A percentile compares a stretch with the other conserved stretches of the same genome.
Conservation (phyloP, 2,888 invertebrate species). For the Phasia obesa region DNA sequence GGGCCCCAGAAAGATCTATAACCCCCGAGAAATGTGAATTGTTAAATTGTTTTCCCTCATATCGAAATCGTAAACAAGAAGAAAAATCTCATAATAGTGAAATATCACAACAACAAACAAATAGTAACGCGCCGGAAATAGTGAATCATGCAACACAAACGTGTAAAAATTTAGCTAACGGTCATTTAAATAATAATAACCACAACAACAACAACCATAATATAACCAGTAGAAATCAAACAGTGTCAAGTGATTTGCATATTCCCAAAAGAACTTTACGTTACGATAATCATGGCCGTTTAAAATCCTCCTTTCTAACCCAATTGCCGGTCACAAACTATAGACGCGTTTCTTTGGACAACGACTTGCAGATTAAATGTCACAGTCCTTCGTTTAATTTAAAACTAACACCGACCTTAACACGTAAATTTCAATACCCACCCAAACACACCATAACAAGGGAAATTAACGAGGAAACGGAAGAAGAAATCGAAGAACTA, state of each 20-base stretch:
- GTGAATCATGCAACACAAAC: neutral
- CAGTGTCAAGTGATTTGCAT: conserved; percentile 8
- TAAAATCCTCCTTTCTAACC: conserved; percentile 73
- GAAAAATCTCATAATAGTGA: conserved; percentile 42
- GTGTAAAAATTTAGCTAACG: neutral
- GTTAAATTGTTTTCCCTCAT: conserved; percentile 74
- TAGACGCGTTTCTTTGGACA: conserved; percentile 55
- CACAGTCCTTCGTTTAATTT: conserved; percentile 37
- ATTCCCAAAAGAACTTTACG: conserved; percentile 74
- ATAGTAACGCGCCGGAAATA: conserved; percentile 16
- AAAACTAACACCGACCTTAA: conserved; percentile 56
- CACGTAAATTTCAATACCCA: conserved; percentile 66
- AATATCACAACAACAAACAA: conserved; percentile 48
- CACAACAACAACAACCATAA: neutral
- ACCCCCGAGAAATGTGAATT: conserved; percentile 74
- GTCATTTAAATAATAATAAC: neutral
- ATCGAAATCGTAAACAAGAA: conserved; percentile 60
- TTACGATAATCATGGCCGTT: conserved; percentile 78
- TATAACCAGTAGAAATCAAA: conserved; percentile 11
- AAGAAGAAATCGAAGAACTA: conserved; percentile 59
- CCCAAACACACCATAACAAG: conserved; percentile 58
- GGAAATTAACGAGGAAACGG: conserved; percentile 65
- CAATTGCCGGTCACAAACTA: conserved; percentile 61
- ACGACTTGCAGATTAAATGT: conserved; percentile 34
- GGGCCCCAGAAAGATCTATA: conserved; percentile 63